phyloP scores from a whole-genome alignment of 2,113 vertebrate genomes.

The Telmatochromis sp. region DNA sequence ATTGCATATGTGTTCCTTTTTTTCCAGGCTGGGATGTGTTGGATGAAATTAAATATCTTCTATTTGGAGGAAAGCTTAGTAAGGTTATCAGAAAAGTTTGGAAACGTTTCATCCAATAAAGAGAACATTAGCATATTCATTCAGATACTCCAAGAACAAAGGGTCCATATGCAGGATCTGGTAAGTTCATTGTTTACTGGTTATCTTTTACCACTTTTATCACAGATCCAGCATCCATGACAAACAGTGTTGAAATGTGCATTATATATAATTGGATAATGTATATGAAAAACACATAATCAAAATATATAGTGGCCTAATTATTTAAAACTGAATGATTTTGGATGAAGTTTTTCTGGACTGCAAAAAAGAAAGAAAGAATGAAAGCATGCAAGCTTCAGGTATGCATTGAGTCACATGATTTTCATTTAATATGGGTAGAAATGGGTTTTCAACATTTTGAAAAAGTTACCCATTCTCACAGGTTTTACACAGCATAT shows the following conservation, averaged over 20 bases:
- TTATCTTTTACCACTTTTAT: not conserved
- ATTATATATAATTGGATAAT: not conserved
- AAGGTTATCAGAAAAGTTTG: conserved; percentile 70
- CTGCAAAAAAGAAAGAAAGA: not conserved
- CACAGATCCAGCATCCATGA: not conserved
- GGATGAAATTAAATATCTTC: conserved; percentile 73
- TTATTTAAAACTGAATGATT: not conserved
- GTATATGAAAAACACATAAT: not conserved
- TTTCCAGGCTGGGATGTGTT: conserved; percentile 70
- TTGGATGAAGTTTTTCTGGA: not conserved
- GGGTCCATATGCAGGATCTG: conserved; percentile 52
- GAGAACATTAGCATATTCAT: conserved; percentile 70
- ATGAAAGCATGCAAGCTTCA: not conserved
- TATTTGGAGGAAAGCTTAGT: conserved; percentile 71
- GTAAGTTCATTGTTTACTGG: conserved; percentile 39
- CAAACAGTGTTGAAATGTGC: not conserved
- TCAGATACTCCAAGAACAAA: conserved; percentile 67
- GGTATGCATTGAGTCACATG: not conserved
- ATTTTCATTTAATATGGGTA: not conserved
- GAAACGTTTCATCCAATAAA: conserved; percentile 75
- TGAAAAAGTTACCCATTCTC: not conserved
- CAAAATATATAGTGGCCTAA: not conserved
- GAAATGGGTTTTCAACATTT: not conserved
- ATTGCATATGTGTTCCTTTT: not conserved
- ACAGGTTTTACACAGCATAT: not conserved